Conservation (phyloP, 2,888 invertebrate species). For the Meghimatium bilineatum region DNA sequence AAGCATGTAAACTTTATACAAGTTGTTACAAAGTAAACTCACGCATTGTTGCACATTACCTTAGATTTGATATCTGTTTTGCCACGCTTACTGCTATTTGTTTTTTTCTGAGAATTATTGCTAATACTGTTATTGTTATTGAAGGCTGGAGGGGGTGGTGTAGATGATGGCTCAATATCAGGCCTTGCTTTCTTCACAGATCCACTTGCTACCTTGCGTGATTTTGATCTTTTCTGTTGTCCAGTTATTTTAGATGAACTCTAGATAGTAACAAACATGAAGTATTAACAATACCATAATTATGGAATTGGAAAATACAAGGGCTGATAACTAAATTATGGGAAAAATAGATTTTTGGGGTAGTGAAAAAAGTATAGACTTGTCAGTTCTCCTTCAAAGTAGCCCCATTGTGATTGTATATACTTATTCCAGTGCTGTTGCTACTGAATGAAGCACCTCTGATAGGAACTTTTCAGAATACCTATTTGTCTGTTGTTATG, state of each 20-base stretch:
- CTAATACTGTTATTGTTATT: conserved; percentile 9
- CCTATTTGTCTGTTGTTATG: no score
- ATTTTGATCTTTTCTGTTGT: conserved; percentile 53
- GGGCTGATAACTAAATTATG: no score
- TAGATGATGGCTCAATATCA: conserved; percentile 31
- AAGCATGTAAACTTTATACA: no score
- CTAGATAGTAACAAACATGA: conserved; percentile 25
- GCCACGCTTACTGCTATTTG: conserved; percentile 37
- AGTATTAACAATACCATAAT: not conserved
- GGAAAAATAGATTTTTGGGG: no score
- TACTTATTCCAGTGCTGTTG: no score
- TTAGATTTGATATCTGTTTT: conserved; percentile 39
- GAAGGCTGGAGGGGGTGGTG: conserved; percentile 24
- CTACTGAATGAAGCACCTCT: no score
- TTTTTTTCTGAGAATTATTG: conserved; percentile 32
- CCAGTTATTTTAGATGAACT: conserved; percentile 40
- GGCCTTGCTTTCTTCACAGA: conserved; percentile 47
- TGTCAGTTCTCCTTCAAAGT: no score
- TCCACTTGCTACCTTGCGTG: conserved; percentile 38
- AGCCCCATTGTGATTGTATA: no score
- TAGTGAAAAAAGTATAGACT: no score
- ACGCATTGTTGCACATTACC: not conserved
- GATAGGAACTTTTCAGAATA: no score
- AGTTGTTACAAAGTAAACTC: no score
- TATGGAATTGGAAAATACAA: no score